Percentiles rank a stretch among this genome's conserved stretches.
Evolutionary conservation across 2,888 invertebrate genomes (phyloP).

Genomic region (Glaucopsyche alexis): DNA sequence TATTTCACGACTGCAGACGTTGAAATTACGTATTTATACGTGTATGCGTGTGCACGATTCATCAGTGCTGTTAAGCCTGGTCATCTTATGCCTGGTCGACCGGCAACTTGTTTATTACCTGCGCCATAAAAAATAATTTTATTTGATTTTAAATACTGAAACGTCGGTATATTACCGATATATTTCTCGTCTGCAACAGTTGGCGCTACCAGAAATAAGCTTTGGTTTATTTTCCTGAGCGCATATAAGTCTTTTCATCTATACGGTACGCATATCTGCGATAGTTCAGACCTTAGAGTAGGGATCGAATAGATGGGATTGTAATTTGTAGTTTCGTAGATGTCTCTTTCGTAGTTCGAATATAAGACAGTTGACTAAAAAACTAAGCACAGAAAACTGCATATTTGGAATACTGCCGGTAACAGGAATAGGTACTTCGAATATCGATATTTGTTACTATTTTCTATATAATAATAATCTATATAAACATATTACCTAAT

Average conservation of each 20-base stretch:
- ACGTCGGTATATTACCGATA: background rate
- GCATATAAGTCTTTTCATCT: conserved; percentile 67
- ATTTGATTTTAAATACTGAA: conserved; percentile 13
- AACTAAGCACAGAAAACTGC: no score
- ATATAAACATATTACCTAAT: no score
- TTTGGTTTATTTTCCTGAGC: conserved; percentile 36
- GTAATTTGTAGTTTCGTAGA: background rate
- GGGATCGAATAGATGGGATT: background rate
- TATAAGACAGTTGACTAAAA: no score
- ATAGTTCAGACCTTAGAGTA: conserved; percentile 48
- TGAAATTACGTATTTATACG: no score
- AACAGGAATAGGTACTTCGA: no score
- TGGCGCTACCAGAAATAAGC: conserved; percentile 17
- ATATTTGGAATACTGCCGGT: no score
- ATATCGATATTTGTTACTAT: no score
- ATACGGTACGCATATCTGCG: conserved; percentile 66
- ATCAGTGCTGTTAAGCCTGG: background rate
- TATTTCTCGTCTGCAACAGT: background rate
- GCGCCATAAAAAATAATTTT: background rate
- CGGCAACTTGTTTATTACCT: background rate
- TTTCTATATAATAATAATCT: no score
- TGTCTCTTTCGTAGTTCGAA: no score
- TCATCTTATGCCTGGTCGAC: background rate
- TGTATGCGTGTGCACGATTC: no score
- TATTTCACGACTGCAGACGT: no score